Conservation (phyloP, 2,797 vertebrate species). For the Streptopelia turtur region DNA sequence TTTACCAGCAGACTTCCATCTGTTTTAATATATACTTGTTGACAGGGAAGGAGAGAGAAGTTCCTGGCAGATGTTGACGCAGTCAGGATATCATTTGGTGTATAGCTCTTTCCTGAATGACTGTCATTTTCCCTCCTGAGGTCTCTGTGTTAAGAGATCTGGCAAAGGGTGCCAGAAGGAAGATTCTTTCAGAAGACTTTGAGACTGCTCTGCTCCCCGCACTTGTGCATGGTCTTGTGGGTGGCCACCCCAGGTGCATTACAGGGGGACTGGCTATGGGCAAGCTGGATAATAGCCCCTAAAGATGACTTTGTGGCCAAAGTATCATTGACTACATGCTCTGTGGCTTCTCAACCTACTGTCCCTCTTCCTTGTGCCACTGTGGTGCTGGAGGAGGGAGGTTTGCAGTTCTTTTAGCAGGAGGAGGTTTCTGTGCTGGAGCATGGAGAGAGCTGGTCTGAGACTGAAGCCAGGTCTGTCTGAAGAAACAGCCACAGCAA, state of each 20-base stretch:
- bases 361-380: neutral
- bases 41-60: neutral
- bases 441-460: neutral
- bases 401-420: neutral
- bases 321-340: neutral
- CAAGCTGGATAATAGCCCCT: neutral
- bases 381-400: neutral
- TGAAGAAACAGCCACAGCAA: neutral
- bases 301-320: neutral
- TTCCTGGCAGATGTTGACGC: neutral
- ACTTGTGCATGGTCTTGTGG: accelerated
- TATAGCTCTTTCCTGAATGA: neutral
- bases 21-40: neutral
- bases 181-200: neutral
- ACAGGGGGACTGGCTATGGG: neutral
- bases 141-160: neutral
- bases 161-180: neutral
- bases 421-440: neutral
- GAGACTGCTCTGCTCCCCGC: neutral
- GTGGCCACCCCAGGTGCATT: neutral
- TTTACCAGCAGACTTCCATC: neutral
- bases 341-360: neutral
- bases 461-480: neutral
- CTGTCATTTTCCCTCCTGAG: neutral
- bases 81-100: neutral